Conservation (phyloP, 2,113 vertebrate species). For the Hepsetus odoe region DNA sequence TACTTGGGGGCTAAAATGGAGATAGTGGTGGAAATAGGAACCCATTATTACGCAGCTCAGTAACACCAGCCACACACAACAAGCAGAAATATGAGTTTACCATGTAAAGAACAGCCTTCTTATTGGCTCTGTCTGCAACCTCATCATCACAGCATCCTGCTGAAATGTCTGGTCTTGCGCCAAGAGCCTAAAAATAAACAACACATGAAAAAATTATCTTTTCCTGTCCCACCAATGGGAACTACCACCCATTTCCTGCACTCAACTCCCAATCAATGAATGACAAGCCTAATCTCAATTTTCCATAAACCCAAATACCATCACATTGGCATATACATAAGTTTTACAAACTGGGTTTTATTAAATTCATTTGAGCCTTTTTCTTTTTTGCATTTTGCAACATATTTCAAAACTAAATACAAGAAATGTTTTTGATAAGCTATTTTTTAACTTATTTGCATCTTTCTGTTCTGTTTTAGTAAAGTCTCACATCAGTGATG, state of each 20-base stretch:
- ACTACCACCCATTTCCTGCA: neutral
- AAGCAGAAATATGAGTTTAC: slow-evolving; percentile 51
- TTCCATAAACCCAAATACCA: neutral
- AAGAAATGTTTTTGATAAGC: neutral
- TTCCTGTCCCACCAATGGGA: neutral
- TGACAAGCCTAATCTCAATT: neutral
- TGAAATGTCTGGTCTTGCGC: slow-evolving; percentile 64
- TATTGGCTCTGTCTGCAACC: slow-evolving; percentile 39
- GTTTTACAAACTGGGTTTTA: too few relatives aligned
- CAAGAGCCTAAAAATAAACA: slow-evolving; percentile 68
- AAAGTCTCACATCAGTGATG: slow-evolving; percentile 63
- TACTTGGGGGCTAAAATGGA: too few relatives aligned
- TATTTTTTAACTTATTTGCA: neutral
- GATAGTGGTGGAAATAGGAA: too few relatives aligned
- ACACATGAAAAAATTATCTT: slow-evolving; percentile 1
- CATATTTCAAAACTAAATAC: neutral
- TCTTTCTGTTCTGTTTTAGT: neutral
- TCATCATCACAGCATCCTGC: slow-evolving; percentile 58
- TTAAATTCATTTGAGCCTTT: too few relatives aligned
- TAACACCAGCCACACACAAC: neutral
- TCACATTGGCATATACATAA: neutral
- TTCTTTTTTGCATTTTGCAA: neutral
- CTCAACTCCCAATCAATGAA: neutral
- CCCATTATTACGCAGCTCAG: too few relatives aligned
- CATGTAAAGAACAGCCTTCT: slow-evolving; percentile 66